phyloP scores from a whole-genome alignment of 2,113 vertebrate species.

The Otolemur garnettii region DNA sequence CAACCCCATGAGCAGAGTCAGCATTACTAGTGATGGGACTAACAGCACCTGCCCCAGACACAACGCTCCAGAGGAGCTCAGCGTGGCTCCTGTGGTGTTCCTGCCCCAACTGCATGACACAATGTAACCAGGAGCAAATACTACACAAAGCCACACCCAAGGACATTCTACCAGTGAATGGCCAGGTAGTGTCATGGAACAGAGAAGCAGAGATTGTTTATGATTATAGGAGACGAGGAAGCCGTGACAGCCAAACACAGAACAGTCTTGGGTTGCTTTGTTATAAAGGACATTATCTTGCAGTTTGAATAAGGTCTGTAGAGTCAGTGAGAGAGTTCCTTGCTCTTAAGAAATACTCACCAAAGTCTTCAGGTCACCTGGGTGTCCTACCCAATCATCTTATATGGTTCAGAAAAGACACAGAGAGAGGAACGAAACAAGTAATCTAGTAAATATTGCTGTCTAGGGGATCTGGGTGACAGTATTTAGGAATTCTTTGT shows the following conservation, averaged over 20 bases:
- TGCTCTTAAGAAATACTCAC: background rate
- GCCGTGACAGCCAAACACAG: too few species aligned
- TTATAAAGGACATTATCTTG: background rate
- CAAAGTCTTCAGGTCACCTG: too few species aligned
- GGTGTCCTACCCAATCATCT: background rate
- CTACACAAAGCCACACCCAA: background rate
- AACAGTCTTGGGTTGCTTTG: background rate
- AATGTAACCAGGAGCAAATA: background rate
- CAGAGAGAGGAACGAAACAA: background rate
- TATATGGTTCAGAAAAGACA: background rate
- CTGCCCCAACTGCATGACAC: rapidly evolving
- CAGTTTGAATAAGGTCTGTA: background rate
- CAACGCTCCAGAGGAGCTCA: rapidly evolving
- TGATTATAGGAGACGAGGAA: background rate
- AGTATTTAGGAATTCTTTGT: background rate
- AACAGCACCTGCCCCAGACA: rapidly evolving
- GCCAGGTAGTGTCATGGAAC: background rate
- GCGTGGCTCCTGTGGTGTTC: rapidly evolving
- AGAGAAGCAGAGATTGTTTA: background rate
- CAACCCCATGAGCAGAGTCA: rapidly evolving
- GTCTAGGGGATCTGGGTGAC: background rate
- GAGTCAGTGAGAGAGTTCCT: background rate
- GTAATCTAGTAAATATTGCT: background rate
- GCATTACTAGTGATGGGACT: rapidly evolving
- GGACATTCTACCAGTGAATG: background rate